Percentiles rank a stretch among this genome's conserved stretches.
Evolutionary conservation across 1,140 invertebrate species (phyloP).

Genomic region (Psilanteris sp.): DNA sequence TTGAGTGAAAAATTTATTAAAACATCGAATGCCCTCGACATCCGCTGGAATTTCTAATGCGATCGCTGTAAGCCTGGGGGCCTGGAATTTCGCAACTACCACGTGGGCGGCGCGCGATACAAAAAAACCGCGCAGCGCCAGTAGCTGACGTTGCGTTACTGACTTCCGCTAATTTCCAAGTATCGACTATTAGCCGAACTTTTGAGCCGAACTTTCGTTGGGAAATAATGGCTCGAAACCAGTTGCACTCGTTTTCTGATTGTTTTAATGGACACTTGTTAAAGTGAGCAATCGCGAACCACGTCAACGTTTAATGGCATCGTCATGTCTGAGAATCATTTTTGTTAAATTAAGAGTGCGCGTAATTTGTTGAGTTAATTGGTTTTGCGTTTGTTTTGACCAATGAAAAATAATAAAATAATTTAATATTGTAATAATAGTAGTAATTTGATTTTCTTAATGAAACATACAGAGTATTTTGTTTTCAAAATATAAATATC

Average conservation of each 20-base stretch:
- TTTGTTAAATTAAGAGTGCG: no score
- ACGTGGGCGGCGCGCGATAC: not conserved
- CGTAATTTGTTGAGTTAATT: no score
- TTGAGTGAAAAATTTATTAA: constrained; percentile 27
- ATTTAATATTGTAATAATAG: no score
- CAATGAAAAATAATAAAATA: no score
- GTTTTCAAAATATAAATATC: no score
- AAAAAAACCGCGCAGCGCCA: no score
- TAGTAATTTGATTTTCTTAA: no score
- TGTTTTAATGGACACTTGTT: not conserved
- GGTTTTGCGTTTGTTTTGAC: no score
- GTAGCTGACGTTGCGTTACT: not conserved
- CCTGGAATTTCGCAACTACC: not conserved
- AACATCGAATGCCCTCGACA: constrained; percentile 6
- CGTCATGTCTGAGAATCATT: no score
- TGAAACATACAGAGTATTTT: no score
- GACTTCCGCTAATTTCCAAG: constrained; percentile 21
- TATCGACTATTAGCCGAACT: constrained; percentile 8
- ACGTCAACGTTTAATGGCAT: no score
- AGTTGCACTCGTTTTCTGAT: not conserved
- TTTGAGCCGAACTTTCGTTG: not conserved
- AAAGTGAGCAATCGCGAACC: no score
- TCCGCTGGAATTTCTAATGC: constrained; percentile 13
- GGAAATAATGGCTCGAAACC: not conserved
- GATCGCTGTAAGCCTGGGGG: constrained; percentile 10